A percentile compares a stretch with the other conserved stretches of the same genome.
Evolutionary conservation across 2,113 vertebrate species (phyloP).

Genomic region (Paradoxurus hermaphroditus): DNA sequence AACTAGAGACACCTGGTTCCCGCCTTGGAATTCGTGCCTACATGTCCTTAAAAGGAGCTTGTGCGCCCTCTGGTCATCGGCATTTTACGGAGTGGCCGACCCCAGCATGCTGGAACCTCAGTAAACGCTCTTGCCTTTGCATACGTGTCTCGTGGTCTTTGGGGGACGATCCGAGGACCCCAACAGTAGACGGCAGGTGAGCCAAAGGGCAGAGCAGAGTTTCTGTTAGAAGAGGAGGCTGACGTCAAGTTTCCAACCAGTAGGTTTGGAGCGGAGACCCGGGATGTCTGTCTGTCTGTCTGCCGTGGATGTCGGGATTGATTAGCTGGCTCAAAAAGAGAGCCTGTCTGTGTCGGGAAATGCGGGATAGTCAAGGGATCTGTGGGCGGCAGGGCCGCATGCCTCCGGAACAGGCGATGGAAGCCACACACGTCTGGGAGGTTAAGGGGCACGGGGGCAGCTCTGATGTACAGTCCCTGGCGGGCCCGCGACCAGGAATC

Average conservation of each 20-base stretch:
- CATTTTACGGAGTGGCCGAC: no score
- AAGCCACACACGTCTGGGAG: neutral
- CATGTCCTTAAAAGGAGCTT: no score
- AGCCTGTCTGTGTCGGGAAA: neutral
- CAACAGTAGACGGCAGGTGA: neutral
- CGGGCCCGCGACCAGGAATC: rapidly evolving
- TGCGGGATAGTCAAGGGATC: neutral
- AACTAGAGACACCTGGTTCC: no score
- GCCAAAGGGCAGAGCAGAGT: neutral
- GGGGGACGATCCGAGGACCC: no score
- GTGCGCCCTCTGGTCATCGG: no score
- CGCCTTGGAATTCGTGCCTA: no score
- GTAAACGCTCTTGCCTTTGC: no score
- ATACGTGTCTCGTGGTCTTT: no score
- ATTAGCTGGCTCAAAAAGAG: neutral
- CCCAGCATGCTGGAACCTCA: no score
- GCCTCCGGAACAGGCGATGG: neutral
- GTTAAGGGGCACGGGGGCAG: neutral
- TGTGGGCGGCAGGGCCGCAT: neutral
- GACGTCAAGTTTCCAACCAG: neutral
- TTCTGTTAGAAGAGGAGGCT: neutral
- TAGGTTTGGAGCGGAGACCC: neutral
- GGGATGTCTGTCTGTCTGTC: neutral
- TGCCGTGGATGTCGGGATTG: neutral
- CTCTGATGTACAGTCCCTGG: neutral